Evolutionary conservation across 2,888 invertebrate species (phyloP), one percentile per base, ranked within the genome.

Genomic region (Agrochola litura): DNA sequence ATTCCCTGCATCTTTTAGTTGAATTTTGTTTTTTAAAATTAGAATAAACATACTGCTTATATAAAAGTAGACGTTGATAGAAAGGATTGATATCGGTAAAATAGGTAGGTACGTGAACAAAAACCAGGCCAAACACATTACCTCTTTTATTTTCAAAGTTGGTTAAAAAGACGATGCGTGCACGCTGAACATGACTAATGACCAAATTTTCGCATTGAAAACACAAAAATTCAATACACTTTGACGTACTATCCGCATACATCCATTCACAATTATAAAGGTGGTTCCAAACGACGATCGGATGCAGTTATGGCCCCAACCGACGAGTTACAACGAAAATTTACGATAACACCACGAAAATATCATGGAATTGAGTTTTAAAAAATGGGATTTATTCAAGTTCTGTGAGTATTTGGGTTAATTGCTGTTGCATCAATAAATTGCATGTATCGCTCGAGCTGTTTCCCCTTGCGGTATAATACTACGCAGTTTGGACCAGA

Each of bases 241-340:
- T 69, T 75, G 76, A 76, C 46, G 60, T 41, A 76, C 22, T 46
- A n/a, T 43, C n/a, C 22, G 19, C 25, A 86, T 86, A 83, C 79
- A 86, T 86, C 72, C 79, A n/a, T 75, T 86, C 77, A 82, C 84
- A 89, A 86, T 86, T 86, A 84, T 83, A 85, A 87, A 85, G 85
- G 75, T 58, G 19, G 74, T 74, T 58, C 10, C 71, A 82, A 87
- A 89, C 85, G 86, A 78, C 82, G 43, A 81, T 70, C 88, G 89
- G 89, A 90, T 76, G 81, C 86, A 73, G 83, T 86, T 85, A 88
- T 83, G 70, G 85, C 79, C 14, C 65, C 76, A 63, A 49, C 52
- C 82, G 73, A 81, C 81, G 82, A 78, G 76, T 79, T 78, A 63
- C 67, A 81, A 68, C 77, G 69, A 76, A 80, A 79, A 88, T 87